Conservation (phyloP, 2,797 vertebrate species). For the Basileuterus tristriatus region DNA sequence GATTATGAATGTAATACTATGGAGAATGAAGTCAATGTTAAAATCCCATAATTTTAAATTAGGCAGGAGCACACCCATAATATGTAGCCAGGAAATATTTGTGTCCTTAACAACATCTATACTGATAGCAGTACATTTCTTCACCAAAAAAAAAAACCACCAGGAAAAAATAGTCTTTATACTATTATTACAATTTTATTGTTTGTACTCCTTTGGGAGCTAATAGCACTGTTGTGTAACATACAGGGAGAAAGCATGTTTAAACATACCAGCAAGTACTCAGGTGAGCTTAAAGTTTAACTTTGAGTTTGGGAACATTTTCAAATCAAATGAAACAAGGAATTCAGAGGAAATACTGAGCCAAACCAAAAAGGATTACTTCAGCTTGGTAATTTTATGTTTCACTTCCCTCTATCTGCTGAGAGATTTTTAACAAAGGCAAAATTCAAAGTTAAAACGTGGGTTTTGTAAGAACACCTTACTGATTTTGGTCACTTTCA, state of each 20-base stretch:
- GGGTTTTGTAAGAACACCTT: conserved; percentile 56
- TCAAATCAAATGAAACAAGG: conserved; percentile 30
- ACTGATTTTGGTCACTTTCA: conserved; percentile 51
- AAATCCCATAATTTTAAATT: conserved; percentile 43
- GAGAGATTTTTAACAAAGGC: conserved; percentile 56
- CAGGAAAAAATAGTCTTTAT: background rate
- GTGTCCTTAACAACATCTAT: conserved; percentile 9
- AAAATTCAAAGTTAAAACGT: conserved; percentile 64
- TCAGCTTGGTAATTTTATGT: conserved; percentile 50
- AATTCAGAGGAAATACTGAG: conserved; percentile 43
- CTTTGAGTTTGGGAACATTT: conserved; percentile 41
- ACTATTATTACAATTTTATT: background rate
- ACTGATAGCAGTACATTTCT: background rate
- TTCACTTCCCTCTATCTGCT: conserved; percentile 12
- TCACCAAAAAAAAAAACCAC: background rate
- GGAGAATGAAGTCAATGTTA: conserved; percentile 25
- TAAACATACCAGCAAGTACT: conserved; percentile 33
- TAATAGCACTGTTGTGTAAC: background rate
- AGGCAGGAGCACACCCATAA: conserved; percentile 37
- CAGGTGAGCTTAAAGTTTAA: conserved; percentile 56
- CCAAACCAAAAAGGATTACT: conserved; percentile 27
- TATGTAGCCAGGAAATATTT: conserved; percentile 54
- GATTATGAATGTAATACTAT: conserved; percentile 39
- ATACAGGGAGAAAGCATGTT: conserved; percentile 2
- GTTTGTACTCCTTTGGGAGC: background rate